phyloP scores from a whole-genome alignment of 2,888 invertebrate genomes.

The Drosophila algonquin region DNA sequence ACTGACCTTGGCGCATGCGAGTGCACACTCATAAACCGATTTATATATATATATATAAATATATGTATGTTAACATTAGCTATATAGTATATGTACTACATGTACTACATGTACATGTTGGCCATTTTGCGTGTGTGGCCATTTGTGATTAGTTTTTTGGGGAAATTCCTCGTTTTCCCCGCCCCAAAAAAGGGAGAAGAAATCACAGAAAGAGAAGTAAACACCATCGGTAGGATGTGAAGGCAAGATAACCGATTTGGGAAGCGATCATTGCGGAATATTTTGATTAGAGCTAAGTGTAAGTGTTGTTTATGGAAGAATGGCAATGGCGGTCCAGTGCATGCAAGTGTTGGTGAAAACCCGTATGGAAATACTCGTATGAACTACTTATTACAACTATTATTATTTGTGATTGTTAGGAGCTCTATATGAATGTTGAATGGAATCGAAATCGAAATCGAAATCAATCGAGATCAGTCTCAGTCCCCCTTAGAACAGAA shows the following conservation, averaged over 20 bases:
- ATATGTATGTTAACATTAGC: constrained; percentile 54
- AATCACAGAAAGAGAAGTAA: constrained; percentile 16
- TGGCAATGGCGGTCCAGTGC: constrained; percentile 24
- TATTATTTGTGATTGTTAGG: constrained; percentile 71
- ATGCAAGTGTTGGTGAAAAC: constrained; percentile 19
- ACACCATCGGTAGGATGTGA: constrained; percentile 17
- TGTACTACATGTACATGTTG: constrained; percentile 46
- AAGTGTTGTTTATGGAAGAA: constrained; percentile 38
- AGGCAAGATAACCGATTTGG: constrained; percentile 9
- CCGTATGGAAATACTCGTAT: background rate
- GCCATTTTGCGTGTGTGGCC: constrained; percentile 58
- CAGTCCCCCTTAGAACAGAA: constrained; percentile 30
- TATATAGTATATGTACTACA: constrained; percentile 49
- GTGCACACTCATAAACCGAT: constrained; percentile 1
- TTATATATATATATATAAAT: constrained; percentile 41
- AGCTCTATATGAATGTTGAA: constrained; percentile 66
- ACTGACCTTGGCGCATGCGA: constrained; percentile 7
- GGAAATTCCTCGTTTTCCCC: constrained; percentile 40
- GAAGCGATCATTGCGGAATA: constrained; percentile 16
- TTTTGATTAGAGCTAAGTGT: constrained; percentile 39
- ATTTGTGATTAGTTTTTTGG: constrained; percentile 69
- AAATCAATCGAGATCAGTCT: constrained; percentile 16
- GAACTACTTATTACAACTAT: constrained; percentile 38
- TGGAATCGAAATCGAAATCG: constrained; percentile 47
- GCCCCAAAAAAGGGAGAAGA: constrained; percentile 25